phyloP scores from a whole-genome alignment of 2,888 invertebrate species.

The Orthosia gothica region DNA sequence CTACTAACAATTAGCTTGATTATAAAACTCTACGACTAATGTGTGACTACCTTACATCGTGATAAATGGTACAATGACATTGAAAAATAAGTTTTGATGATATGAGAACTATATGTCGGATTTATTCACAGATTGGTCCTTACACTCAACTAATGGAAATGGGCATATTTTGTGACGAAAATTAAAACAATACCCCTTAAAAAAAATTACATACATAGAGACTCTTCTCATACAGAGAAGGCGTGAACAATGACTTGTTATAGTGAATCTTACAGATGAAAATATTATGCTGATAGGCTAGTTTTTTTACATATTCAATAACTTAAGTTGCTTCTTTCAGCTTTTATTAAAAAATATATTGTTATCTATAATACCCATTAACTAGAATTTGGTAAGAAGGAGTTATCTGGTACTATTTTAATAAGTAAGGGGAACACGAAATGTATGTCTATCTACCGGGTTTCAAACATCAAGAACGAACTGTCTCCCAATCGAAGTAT shows the following conservation, averaged over 20 bases:
- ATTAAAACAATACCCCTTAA: conserved; percentile 52
- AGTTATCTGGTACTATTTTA: conserved; percentile 22
- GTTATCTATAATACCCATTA: neutral
- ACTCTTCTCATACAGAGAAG: neutral
- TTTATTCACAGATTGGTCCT: conserved; percentile 86
- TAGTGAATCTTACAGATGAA: neutral
- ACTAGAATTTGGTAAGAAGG: neutral
- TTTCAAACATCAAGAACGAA: conserved; percentile 60
- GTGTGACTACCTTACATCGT: conserved; percentile 68
- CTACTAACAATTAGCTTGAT: conserved; percentile 68
- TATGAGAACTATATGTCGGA: conserved; percentile 80
- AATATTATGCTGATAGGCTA: neutral
- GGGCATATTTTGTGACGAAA: conserved; percentile 58
- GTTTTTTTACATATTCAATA: neutral
- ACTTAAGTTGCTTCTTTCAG: neutral
- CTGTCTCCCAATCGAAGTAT: conserved; percentile 26
- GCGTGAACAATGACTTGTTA: neutral
- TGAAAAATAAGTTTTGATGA: conserved; percentile 78
- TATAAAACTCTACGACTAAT: conserved; percentile 76
- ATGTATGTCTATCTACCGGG: conserved; percentile 47
- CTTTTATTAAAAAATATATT: neutral
- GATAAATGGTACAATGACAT: conserved; percentile 66
- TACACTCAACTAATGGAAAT: conserved; percentile 78
- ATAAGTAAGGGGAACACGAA: conserved; percentile 51
- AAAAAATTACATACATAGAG: conserved; percentile 1